Percentiles rank a stretch among this genome's conserved stretches.
These are phyloP conservation scores for Pachyrhynchus sulphureomaculatus DNA, from an alignment of 1,140 invertebrate species.

Conservation along the genomic window DNA sequence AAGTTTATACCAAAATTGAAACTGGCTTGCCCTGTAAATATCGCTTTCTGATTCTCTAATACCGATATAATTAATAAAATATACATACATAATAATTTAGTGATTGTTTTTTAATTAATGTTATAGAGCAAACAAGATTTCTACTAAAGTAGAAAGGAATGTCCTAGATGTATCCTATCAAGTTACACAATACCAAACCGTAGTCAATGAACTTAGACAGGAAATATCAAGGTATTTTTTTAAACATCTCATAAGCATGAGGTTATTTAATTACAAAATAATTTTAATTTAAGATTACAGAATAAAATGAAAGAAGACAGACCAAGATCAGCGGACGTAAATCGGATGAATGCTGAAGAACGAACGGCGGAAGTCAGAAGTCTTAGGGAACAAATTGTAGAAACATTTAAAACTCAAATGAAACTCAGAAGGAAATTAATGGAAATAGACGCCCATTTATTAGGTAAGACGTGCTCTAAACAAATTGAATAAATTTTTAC, in stretches of 20 bases:
- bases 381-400: conserved; percentile 79
- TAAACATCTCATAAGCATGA: background rate
- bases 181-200: conserved; percentile 78
- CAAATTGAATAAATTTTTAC: too few relatives aligned
- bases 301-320: conserved; percentile 75
- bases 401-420: conserved; percentile 90
- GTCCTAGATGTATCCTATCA: conserved; percentile 80
- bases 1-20: too few relatives aligned
- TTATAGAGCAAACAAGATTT: conserved; percentile 89
- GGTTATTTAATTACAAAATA: background rate
- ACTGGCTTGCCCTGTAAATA: too few relatives aligned
- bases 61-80: too few relatives aligned
- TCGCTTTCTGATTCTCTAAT: too few relatives aligned
- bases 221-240: conserved; percentile 64
- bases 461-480: too few relatives aligned
- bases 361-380: conserved; percentile 64
- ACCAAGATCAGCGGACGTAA: conserved; percentile 54
- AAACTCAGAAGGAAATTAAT: conserved; percentile 77
- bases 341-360: conserved; percentile 43
- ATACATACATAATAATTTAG: too few relatives aligned
- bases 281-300: conserved; percentile 59
- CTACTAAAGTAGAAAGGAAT: conserved; percentile 74
- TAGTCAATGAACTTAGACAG: conserved; percentile 79
- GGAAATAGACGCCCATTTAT: conserved; percentile 81
- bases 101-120: too few relatives aligned